phyloP scores from a whole-genome alignment of 2,888 invertebrate species.

The Crematogaster levior region DNA sequence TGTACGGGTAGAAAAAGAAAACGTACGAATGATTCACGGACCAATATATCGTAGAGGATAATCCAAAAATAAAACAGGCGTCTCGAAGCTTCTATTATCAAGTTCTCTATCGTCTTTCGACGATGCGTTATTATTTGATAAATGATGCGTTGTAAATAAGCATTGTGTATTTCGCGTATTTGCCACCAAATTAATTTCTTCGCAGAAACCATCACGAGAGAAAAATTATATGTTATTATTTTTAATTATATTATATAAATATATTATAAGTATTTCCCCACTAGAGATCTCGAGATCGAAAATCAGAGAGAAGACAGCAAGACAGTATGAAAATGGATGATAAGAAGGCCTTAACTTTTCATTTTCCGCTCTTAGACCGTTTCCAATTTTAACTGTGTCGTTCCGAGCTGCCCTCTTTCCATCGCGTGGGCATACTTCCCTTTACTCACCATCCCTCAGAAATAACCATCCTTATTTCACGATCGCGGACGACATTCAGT shows the following conservation, averaged over 20 bases:
- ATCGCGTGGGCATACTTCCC: constrained; percentile 19
- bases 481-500: constrained; percentile 67
- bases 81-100: constrained; percentile 8
- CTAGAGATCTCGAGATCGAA: constrained; percentile 18
- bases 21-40: constrained; percentile 34
- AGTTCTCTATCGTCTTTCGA: neutral
- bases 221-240: neutral
- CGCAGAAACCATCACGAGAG: neutral
- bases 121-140: neutral
- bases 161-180: neutral
- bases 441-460: constrained; percentile 29
- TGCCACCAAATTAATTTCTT: neutral
- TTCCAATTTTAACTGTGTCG: constrained; percentile 58
- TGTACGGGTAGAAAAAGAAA: constrained; percentile 25
- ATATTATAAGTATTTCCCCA: neutral
- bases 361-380: constrained; percentile 49
- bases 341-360: constrained; percentile 54
- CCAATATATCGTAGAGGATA: constrained; percentile 35
- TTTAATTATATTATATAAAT: too few relatives aligned
- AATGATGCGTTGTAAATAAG: constrained; percentile 3
- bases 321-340: constrained; percentile 50
- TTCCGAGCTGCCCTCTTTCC: constrained; percentile 19
- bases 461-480: constrained; percentile 67
- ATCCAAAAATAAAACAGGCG: constrained; percentile 23
- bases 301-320: constrained; percentile 9